phyloP scores from a whole-genome alignment of 2,113 vertebrate species.

The Camelus dromedarius region DNA sequence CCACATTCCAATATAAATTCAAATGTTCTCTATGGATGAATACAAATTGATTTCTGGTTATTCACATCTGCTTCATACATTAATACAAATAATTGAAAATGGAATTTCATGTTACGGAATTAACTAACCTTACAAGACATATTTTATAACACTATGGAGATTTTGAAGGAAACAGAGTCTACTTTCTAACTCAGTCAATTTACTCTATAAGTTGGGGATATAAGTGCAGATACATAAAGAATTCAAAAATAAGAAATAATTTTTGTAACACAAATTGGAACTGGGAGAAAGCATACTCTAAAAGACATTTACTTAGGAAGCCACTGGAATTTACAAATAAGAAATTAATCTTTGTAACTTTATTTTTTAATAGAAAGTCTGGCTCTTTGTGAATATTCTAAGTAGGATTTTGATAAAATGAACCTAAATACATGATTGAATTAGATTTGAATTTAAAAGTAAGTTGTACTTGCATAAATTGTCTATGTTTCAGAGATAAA shows the following conservation, averaged over 20 bases:
- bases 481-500: neutral
- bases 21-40: neutral
- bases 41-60: constrained; percentile 48
- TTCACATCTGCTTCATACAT: constrained; percentile 41
- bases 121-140: constrained; percentile 54
- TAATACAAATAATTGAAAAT: constrained; percentile 53
- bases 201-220: neutral
- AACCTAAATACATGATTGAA: neutral
- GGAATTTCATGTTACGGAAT: constrained; percentile 49
- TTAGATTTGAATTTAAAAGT: neutral
- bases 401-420: neutral
- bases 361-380: neutral
- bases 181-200: neutral
- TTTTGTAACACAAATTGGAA: neutral
- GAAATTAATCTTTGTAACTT: neutral
- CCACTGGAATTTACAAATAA: neutral
- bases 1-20: constrained; percentile 13
- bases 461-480: neutral
- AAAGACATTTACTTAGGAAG: neutral
- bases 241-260: neutral
- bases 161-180: neutral
- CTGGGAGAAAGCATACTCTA: neutral
- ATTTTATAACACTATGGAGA: neutral
- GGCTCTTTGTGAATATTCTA: neutral
- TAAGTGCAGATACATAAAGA: neutral